Evolutionary conservation across 2,113 vertebrate genomes (phyloP), one percentile per base, ranked within the genome.

Genomic region (Engraulis encrasicolus): DNA sequence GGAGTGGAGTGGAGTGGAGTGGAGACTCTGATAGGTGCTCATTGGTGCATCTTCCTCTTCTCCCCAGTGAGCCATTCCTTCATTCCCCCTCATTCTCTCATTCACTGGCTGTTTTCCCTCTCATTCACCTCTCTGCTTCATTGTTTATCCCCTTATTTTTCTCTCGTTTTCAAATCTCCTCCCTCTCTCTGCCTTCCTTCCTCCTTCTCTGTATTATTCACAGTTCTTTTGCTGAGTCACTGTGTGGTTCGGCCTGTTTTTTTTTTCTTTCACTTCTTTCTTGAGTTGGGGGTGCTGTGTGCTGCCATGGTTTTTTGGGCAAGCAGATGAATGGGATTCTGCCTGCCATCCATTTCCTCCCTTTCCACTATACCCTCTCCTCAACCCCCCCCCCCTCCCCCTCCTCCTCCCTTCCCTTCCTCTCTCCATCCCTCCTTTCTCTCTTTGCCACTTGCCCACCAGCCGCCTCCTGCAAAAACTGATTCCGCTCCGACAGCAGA

Each of bases 281-380:
- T 27, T 31, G n/a, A 31, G 58, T n/a, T 6, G 58, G 6, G 23
- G 20, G 18, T 54, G 54, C 54, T 82, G 23, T 50, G 61, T n/a
- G n/a, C 54, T 84, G 81, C 40, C 4, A 9, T 45, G 40, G 40
- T 45, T 27, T 31, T 66, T 66, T 74, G 31, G 66, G 27, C 1
- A 15, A 12, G 66, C 66, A 74, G 66, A 74, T 74, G 66, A 74
- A 74, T 74, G 11, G 31, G 31, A 12, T 3, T 23, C 31, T 31
- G 27, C 31, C 23, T 36, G 12, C 27, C 82, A 86, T 91, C 80
- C 85, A 61, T 88, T 88, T 71, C 81, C 80, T 78, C 81, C 80
- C 78, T n/a, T n/a, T n/a, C n/a, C n/a, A n/a, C n/a, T n/a, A n/a
- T n/a, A n/a, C n/a, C n/a, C n/a, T n/a, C n/a, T 52, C 66, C 66